Base-by-base conservation (phyloP, 1,140 invertebrate species). In the Pseudoatta argentina region DNA sequence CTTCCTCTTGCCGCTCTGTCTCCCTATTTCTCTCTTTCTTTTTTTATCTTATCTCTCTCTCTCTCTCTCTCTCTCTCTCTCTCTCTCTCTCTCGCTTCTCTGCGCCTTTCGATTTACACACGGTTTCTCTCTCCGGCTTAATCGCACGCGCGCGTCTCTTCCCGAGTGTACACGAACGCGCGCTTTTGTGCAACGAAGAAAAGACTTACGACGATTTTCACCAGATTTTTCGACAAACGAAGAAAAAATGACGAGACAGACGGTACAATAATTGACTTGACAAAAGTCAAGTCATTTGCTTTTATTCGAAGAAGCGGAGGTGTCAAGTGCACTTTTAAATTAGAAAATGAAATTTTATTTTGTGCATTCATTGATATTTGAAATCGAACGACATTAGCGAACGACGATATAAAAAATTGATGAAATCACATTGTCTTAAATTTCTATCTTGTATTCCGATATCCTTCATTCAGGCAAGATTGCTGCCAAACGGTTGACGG, bases 101-200 rank as follows among this genome's bases (percentile, higher is more conserved):
- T 27, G 10, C 44, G 30, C 30, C 48, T 79, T 48, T 79, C 39
- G 18, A 59, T 64, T 27, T 81, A 44, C 24, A 73, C 39, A 39
- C 73, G 16, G 61, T 69, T 86, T 77, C 83, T 78, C 75, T 78
- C 61, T 77, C 39, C 24, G 61, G 12, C 75, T 75, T 61, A 30
- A 66, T 78, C 59, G 59, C 76, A 64, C 82, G 48, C 59, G 30
- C 57, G 72, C 57, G 27, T 63, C 83, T 79, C 75, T 86, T 79
- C 71, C 24, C 71, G 27, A 24, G 44, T 27, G 82, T 64, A 51
- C 71, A 48, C 57, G 57, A 85, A 64, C 7, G 71, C 76, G 27
- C 75, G 61, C 27, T 86, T 63, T 87, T 82, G 72, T 64, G 59
- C 69, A 53, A 44, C 59, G 34, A 34, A n/a, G 53, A n/a, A 39